Evolutionary conservation across 2,797 vertebrate species (phyloP).

Genomic region (Sebastes matsubarae): DNA sequence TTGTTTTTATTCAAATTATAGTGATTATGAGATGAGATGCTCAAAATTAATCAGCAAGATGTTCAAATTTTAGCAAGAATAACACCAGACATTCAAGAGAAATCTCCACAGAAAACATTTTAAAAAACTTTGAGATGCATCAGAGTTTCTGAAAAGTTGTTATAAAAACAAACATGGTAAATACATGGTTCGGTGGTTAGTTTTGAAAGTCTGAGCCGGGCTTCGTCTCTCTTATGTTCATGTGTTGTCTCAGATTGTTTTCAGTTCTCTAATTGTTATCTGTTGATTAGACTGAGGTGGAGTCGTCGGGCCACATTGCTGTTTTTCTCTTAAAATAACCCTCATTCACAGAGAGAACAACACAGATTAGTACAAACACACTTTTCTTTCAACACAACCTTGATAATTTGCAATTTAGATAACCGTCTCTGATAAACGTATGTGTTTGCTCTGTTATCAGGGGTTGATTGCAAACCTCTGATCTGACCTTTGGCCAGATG

Average conservation of each 20-base stretch:
- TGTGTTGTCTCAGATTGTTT: neutral
- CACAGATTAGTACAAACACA: neutral
- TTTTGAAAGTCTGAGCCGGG: neutral
- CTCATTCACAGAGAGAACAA: neutral
- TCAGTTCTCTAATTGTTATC: neutral
- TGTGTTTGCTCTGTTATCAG: constrained; percentile 47
- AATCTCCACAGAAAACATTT: neutral
- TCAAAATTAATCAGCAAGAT: neutral
- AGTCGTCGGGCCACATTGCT: neutral
- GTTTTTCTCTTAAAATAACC: neutral
- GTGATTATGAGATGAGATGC: neutral
- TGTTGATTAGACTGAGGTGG: neutral
- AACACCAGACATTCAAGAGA: neutral
- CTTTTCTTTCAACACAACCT: constrained; percentile 4
- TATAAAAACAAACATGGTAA: neutral
- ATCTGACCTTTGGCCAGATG: constrained; percentile 51
- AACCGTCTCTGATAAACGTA: constrained; percentile 20
- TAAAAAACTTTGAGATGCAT: neutral
- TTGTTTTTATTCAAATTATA: neutral
- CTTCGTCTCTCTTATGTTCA: neutral
- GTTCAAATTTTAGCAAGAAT: neutral
- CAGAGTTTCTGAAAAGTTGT: neutral
- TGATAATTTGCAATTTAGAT: constrained; percentile 39
- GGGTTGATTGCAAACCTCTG: constrained; percentile 31
- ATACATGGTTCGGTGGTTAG: neutral